A percentile compares a stretch with the other conserved stretches of the same genome.
These are phyloP conservation scores for Coelopa pilipes DNA, from an alignment of 2,888 invertebrate species.

Conservation along the genomic window DNA sequence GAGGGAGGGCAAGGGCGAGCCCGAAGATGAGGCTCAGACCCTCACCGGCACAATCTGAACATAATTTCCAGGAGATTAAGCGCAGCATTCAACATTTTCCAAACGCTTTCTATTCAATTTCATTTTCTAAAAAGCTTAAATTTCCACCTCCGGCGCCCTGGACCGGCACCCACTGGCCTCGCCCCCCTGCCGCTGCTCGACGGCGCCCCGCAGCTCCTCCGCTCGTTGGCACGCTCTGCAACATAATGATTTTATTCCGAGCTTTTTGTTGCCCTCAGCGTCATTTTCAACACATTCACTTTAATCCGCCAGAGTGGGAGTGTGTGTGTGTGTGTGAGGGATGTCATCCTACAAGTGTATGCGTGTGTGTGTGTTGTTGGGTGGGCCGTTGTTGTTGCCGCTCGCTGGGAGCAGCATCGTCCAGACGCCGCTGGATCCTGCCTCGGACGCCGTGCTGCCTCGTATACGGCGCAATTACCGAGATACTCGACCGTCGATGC, in stretches of 20 bases:
- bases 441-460: no score
- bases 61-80: constrained; percentile 35
- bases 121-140: constrained; percentile 48
- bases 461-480: constrained; percentile 13
- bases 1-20: no score
- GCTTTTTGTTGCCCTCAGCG: constrained; percentile 11
- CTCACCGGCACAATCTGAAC: constrained; percentile 2
- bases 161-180: no score
- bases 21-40: no score
- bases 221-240: not conserved
- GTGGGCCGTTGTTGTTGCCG: not conserved
- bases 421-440: no score
- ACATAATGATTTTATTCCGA: constrained; percentile 24
- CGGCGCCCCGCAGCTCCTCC: no score
- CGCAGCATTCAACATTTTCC: constrained; percentile 29
- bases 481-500: not conserved
- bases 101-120: constrained; percentile 45
- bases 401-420: not conserved
- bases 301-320: not conserved
- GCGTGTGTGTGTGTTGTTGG: not conserved
- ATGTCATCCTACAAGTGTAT: not conserved
- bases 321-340: not conserved
- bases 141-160: constrained; percentile 34
- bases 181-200: no score
- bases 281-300: constrained; percentile 29